Base-by-base conservation (phyloP, 2,113 vertebrate genomes). In the Grallaria varia region DNA sequence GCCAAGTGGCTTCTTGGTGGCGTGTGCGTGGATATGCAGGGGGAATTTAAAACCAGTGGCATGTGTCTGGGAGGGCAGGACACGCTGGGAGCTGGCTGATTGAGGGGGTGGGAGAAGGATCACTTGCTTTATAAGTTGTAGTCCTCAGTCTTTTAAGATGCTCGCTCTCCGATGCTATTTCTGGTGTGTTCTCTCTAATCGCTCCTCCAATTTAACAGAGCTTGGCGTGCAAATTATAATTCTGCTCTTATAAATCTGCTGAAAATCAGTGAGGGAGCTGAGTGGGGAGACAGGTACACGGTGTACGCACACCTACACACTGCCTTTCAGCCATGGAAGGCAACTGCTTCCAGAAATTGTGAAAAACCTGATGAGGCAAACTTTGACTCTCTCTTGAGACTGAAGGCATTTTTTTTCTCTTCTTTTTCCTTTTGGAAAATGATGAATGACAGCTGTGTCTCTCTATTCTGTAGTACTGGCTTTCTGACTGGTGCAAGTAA, bases 401-500 rank as follows among this genome's bases (percentile, higher is more conserved):
- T 49, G 45, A 56, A 76, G 59, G 39, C 53, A 5, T 69, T 91
- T 80, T 52, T 52, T 82, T 72, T 19, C 50, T 84, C n/a, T 7
- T 58, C 25, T 9, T 69, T 83, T 90, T 84, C 17, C 39, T 92
- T 68, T 93, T 67, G 78, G 60, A 91, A 83, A 78, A 78, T 79
- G 82, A 69, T 89, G 83, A 74, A 71, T 63, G 75, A 91, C 93
- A 93, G 87, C 83, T 62, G 1, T 63, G 82, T 87, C 63, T 87
- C 82, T 94, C 60, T 78, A 77, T 96, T 96, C 83, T 84, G 56
- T 95, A 80, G 44, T 91, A 88, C 76, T 64, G 47, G 76, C 93
- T 93, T 96, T 96, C 69, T 62, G 58, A 78, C 79, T 94, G 90
- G 92, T 85, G 84, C 62, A 71, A 53, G 59, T 91, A 93, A 85